Base-by-base conservation (phyloP, 1,140 invertebrate species). In the Hyles euphorbiae region DNA sequence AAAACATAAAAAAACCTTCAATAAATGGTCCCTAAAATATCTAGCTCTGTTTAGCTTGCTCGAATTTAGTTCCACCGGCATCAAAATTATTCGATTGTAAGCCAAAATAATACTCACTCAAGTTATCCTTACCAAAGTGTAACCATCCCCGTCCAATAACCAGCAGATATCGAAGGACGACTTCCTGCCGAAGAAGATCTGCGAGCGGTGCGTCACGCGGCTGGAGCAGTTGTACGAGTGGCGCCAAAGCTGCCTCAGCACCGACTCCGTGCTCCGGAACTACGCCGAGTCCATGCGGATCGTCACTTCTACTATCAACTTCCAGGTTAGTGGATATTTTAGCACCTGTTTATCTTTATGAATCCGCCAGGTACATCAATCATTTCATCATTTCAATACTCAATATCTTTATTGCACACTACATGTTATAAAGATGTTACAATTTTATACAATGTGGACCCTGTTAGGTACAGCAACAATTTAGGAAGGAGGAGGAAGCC, bases 191-290 rank as follows among this genome's bases (percentile, higher is more conserved):
- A 93, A 94, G 88, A 93, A 93, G 81, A 93, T 94, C 70, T 94
- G 93, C 72, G 92, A 93, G 81, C 83, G 90, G 12, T 94, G 93
- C 69, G 79, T 93, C 33, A 91, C 90, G 10, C 90, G 92, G 53
- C 75, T 93, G 70, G 92, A 94, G 48, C 92, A 93, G 79, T 90
- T 94, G 56, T 93, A 92, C 74, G 93, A 94, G 67, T 94, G 93
- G 90, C 89, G 92, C 22, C 89, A 92, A 60, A 91, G 83, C 70
- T 93, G 91, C 62, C 87, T 93, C 69, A 89, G 90, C 58, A 94
- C 92, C 6, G 92, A 93, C 65, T 91, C 91, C 2, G 90, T 92
- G 63, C 84, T 94, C 52, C 89, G 92, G 63, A 93, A 93, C 83
- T 93, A 93, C 72, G 92, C 92, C 0, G 92, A 93, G 49, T 93